A percentile compares a stretch with the other conserved stretches of the same genome.
These are phyloP conservation scores for Heloderma charlesbogerti DNA, from an alignment of 2,113 vertebrate genomes.

Conservation along the genomic window DNA sequence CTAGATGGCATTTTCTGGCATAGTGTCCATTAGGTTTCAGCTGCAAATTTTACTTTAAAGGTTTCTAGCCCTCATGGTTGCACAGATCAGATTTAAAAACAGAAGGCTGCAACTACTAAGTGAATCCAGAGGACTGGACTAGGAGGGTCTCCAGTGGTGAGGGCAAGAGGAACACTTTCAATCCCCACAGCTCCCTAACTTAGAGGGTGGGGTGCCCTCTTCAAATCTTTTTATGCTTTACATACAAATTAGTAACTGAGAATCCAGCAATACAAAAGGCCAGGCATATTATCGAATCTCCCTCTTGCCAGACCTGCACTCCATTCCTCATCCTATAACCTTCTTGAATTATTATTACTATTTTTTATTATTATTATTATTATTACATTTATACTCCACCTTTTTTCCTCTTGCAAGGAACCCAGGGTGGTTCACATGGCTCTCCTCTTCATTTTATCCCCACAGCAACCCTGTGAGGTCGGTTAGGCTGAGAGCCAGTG, in stretches of 20 bases:
- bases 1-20: not conserved
- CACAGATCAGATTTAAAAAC: not conserved
- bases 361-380: too few species aligned
- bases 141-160: not conserved
- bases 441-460: too few species aligned
- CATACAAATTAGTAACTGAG: not conserved
- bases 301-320: not conserved
- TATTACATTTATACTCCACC: too few species aligned
- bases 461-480: too few species aligned
- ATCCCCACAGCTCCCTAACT: not conserved
- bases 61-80: not conserved
- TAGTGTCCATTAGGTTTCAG: not conserved
- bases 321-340: not conserved
- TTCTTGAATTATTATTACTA: too few species aligned
- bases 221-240: not conserved
- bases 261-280: not conserved
- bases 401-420: too few species aligned
- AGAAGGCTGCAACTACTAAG: too few species aligned
- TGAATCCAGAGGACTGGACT: not conserved
- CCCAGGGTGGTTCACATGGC: too few species aligned
- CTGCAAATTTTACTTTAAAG: not conserved
- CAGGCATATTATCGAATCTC: not conserved
- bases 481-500: too few species aligned
- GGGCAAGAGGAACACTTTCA: not conserved
- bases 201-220: not conserved